Evolutionary conservation across 2,113 vertebrate genomes (phyloP).

Genomic region (Sinosuthora webbiana): DNA sequence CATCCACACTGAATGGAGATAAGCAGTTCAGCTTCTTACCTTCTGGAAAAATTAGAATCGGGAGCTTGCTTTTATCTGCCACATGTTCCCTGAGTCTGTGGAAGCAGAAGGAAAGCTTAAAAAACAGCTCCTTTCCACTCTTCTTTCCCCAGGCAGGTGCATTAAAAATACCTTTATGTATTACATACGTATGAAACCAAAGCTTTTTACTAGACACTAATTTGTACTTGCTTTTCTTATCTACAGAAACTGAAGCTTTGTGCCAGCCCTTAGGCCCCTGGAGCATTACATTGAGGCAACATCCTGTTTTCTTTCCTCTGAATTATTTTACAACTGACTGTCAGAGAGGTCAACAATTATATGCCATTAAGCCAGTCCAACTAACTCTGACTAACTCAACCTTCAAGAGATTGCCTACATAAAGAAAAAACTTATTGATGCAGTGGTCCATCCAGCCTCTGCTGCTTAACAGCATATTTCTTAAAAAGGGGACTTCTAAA

Average conservation of each 20-base stretch:
- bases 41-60: conserved; percentile 97
- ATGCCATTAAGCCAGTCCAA: neutral
- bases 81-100: conserved; percentile 87
- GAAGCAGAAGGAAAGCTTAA: conserved; percentile 21
- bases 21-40: conserved; percentile 74
- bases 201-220: neutral
- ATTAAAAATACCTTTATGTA: neutral
- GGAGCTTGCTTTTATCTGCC: conserved; percentile 86
- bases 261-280: neutral
- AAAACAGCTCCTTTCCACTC: neutral
- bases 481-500: neutral
- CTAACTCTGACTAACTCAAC: neutral
- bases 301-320: neutral
- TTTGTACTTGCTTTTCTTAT: neutral
- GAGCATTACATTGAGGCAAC: neutral
- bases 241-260: neutral
- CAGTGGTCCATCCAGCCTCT: neutral
- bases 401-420: neutral
- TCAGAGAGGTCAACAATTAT: neutral
- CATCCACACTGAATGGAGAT: neutral
- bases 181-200: neutral
- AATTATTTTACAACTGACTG: neutral
- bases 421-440: neutral
- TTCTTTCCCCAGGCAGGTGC: neutral
- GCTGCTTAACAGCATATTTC: neutral